Conservation (phyloP, 2,113 vertebrate species). For the Colinus virginianus region DNA sequence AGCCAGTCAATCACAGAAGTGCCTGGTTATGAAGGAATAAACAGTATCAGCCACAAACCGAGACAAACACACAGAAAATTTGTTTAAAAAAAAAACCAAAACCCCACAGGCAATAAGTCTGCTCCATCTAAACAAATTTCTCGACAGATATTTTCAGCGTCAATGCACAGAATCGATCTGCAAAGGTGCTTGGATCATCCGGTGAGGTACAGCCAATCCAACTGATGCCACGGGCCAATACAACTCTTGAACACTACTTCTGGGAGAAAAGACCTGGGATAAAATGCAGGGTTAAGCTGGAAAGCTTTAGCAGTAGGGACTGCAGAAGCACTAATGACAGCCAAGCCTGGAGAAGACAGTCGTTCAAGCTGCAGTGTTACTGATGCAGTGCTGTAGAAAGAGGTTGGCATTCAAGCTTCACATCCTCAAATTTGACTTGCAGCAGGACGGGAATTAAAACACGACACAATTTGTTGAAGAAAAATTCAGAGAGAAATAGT, state of each 20-base stretch:
- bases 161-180: background rate
- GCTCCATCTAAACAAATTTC: background rate
- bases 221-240: background rate
- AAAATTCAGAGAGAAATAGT: background rate
- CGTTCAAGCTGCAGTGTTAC: background rate
- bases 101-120: background rate
- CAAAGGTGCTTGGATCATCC: background rate
- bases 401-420: background rate
- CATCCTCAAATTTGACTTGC: background rate
- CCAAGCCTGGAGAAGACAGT: background rate
- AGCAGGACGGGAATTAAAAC: background rate
- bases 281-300: background rate
- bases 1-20: slow-evolving; percentile 92
- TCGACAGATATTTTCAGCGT: background rate
- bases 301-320: background rate
- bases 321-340: background rate
- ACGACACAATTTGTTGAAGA: background rate
- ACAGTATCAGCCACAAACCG: background rate
- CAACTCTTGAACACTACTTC: background rate
- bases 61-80: background rate
- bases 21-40: slow-evolving; percentile 75
- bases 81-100: background rate
- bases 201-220: background rate
- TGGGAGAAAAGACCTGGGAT: background rate
- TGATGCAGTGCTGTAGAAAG: background rate